phyloP scores from a whole-genome alignment of 2,113 vertebrate species.

The Potamarius usumacintae region DNA sequence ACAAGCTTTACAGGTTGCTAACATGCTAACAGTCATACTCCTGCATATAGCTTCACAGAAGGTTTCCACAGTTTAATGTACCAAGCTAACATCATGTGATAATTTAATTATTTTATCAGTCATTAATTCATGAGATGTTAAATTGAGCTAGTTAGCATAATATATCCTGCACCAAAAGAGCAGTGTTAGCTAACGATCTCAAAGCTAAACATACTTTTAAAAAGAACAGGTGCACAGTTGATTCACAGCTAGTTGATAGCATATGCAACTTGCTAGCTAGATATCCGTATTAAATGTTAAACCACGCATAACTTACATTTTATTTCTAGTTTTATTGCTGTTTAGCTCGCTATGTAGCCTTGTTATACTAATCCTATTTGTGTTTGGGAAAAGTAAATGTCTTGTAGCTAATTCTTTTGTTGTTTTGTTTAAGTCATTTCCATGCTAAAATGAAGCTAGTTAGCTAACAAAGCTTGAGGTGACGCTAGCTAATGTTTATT shows the following conservation, averaged over 20 bases:
- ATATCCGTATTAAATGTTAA: background rate
- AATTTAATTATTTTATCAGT: too few species aligned
- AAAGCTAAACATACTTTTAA: too few species aligned
- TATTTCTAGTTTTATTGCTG: background rate
- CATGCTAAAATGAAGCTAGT: background rate
- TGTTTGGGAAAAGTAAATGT: background rate
- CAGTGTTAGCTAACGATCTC: too few species aligned
- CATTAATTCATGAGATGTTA: too few species aligned
- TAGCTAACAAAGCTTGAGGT: background rate
- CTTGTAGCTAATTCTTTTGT: too few species aligned
- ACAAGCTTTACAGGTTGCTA: too few species aligned
- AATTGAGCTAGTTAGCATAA: too few species aligned
- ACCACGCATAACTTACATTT: background rate
- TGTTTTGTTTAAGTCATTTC: background rate
- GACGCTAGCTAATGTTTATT: background rate
- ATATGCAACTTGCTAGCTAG: background rate
- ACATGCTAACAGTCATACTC: too few species aligned
- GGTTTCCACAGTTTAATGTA: too few species aligned
- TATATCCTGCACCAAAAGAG: too few species aligned
- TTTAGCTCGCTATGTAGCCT: background rate
- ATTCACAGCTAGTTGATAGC: background rate
- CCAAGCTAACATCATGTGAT: background rate
- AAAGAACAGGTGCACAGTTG: background rate
- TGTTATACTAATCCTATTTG: background rate
- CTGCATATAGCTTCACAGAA: too few species aligned